Evolutionary conservation across 1,140 invertebrate species (phyloP).

Genomic region (Panonychus citri): DNA sequence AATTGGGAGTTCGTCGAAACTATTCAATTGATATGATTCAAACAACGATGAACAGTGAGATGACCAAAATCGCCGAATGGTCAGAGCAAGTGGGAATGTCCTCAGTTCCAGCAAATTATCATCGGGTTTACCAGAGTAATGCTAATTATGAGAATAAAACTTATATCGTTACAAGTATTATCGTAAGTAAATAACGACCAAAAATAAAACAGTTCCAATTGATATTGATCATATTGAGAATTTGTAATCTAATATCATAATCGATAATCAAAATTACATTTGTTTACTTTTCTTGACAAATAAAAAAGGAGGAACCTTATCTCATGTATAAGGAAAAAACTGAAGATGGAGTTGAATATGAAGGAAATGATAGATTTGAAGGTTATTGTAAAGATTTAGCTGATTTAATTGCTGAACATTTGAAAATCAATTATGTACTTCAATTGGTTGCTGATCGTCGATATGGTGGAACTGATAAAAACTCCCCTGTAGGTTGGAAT

Average conservation of each 20-base stretch:
- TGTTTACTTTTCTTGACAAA: not conserved
- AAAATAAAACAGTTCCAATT: too few relatives aligned
- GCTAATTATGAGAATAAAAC: slow-evolving; percentile 49
- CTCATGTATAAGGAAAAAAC: slow-evolving; percentile 51
- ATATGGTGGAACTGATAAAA: slow-evolving; percentile 51
- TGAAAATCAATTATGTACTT: slow-evolving; percentile 53
- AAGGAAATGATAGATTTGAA: slow-evolving; percentile 59
- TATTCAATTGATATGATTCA: slow-evolving; percentile 79
- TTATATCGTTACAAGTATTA: slow-evolving; percentile 66
- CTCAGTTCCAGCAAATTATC: slow-evolving; percentile 48
- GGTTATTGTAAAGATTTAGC: slow-evolving; percentile 85
- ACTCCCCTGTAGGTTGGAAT: slow-evolving; percentile 54
- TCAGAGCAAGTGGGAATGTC: slow-evolving; percentile 50
- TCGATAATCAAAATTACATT: too few relatives aligned
- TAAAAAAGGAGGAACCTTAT: slow-evolving; percentile 47
- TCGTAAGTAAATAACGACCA: slow-evolving; percentile 28
- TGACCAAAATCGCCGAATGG: slow-evolving; percentile 78
- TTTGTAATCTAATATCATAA: too few relatives aligned
- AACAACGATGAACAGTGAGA: slow-evolving; percentile 64
- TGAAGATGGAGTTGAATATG: slow-evolving; percentile 34
- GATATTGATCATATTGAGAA: too few relatives aligned
- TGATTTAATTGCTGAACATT: slow-evolving; percentile 47
- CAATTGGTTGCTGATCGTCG: slow-evolving; percentile 53
- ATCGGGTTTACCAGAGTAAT: slow-evolving; percentile 30
- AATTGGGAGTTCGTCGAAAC: slow-evolving; percentile 57